Evolutionary conservation across 2,113 vertebrate species (phyloP).

Genomic region (Marmota flaviventris): DNA sequence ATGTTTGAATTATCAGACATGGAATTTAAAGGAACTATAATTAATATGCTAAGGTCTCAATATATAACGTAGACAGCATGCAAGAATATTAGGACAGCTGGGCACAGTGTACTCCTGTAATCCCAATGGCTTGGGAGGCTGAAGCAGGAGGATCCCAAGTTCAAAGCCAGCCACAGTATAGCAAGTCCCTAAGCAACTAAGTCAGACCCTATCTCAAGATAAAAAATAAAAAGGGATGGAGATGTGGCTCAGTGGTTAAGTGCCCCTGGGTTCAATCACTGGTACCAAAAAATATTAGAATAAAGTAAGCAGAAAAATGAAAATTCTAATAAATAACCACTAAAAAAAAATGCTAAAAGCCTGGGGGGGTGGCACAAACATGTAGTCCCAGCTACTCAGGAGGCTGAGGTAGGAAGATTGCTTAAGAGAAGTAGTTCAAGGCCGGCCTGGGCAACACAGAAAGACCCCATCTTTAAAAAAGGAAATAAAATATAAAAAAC

Average conservation of each 20-base stretch:
- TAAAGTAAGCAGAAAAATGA: background rate
- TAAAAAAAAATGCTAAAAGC: background rate
- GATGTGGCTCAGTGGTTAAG: too few relatives aligned
- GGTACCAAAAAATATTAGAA: background rate
- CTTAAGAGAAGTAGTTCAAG: background rate
- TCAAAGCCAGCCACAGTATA: too few relatives aligned
- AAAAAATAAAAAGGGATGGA: too few relatives aligned
- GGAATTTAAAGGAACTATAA: background rate
- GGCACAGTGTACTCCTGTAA: too few relatives aligned
- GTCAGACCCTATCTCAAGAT: too few relatives aligned
- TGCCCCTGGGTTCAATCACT: too few relatives aligned
- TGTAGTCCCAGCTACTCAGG: background rate
- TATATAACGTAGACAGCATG: background rate
- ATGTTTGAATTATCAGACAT: background rate
- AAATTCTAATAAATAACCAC: background rate
- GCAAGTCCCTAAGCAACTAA: too few relatives aligned
- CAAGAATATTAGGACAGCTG: background rate
- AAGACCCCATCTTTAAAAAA: background rate
- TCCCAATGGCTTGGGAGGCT: too few relatives aligned
- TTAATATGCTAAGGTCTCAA: background rate
- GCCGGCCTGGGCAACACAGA: background rate
- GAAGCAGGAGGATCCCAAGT: too few relatives aligned
- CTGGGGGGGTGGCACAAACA: background rate
- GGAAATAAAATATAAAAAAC: background rate
- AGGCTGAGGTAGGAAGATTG: background rate